Base-by-base conservation (phyloP, 2,113 vertebrate species). In the Lonchura striata region DNA sequence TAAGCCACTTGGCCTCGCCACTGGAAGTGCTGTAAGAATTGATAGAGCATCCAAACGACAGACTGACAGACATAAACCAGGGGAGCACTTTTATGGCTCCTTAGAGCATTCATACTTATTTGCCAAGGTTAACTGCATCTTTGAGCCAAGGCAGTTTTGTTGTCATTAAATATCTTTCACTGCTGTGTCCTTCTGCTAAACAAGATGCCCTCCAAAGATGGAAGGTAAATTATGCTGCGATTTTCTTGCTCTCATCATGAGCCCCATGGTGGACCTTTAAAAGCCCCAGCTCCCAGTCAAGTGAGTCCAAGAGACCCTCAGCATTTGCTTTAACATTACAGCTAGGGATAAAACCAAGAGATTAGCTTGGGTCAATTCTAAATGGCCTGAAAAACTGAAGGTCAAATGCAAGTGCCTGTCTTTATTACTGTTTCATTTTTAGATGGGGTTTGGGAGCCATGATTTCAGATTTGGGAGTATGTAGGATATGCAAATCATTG, bases 61-160 rank as follows among this genome's bases (percentile, higher is more conserved):
- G 93, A 91, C 78, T 13, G 8, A 88, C 72, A 80, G 95, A 86
- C 75, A 84, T 92, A 88, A 96, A 96, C 50, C 44, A 95, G 90
- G 91, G 71, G 56, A 96, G 76, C 94, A 82, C 56, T 94, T 96
- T 91, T 82, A 96, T 79, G 61, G 85, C 80, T 88, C 91, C 92
- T 80, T 13, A 86, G 93, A 88, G 94, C 68, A 82, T 50, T 84
- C 90, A 75, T 65, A 69, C 42, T 92, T 92, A 80, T 76, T 91
- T 85, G 56, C 81, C 96, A 97, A 95, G 95, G 94, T 96, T 97
- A 96, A 95, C 60, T 86, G 91, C 95, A 86, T 93, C 94, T 96
- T 91, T 82, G 72, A 93, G 87, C 79, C 75, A 86, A 94, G 94
- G 46, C 52, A 50, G 66, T 95, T 93, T 88, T 89, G 81, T 70